These are phyloP conservation scores for Rhyacophila brunnea DNA, from an alignment of 1,140 invertebrate genomes.

Conservation along the genomic window DNA sequence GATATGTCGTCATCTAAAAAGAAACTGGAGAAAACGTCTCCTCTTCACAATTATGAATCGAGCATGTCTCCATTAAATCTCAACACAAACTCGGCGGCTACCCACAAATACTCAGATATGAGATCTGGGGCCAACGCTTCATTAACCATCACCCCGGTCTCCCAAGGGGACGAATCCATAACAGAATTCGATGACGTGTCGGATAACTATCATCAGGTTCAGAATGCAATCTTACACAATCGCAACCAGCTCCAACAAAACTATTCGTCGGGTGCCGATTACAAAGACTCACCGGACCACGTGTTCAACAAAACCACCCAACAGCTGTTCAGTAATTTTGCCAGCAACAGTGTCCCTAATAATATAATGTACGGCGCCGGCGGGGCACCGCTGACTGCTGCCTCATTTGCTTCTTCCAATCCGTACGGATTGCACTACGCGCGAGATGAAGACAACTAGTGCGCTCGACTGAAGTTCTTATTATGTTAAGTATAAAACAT, in stretches of 20 bases:
- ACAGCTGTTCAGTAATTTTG: slow-evolving; percentile 23
- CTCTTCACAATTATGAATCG: slow-evolving; percentile 29
- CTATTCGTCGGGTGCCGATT: slow-evolving; percentile 1
- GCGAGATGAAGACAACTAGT: slow-evolving; percentile 19
- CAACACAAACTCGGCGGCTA: slow-evolving; percentile 24
- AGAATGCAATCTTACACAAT: slow-evolving; percentile 12
- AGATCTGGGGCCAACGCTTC: neutral
- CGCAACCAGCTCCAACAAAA: slow-evolving; percentile 6
- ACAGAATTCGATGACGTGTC: slow-evolving; percentile 9
- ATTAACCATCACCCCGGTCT: slow-evolving; percentile 6
- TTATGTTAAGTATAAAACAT: neutral
- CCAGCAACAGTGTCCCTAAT: slow-evolving; percentile 14
- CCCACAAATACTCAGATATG: slow-evolving; percentile 5
- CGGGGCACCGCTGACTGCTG: neutral
- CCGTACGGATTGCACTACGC: slow-evolving; percentile 25
- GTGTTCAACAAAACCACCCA: slow-evolving; percentile 24
- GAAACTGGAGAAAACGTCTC: slow-evolving; percentile 29
- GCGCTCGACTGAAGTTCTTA: neutral
- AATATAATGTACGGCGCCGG: slow-evolving; percentile 13
- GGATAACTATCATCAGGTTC: slow-evolving; percentile 4
- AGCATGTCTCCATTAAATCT: slow-evolving; percentile 32
- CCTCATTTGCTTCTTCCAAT: slow-evolving; percentile 19
- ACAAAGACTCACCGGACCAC: slow-evolving; percentile 23
- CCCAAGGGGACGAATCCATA: slow-evolving; percentile 4
- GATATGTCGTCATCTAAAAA: neutral